Evolutionary conservation across 2,113 vertebrate species (phyloP), one percentile per base, ranked within the genome.

Genomic region (Illadopsis cleaveri): DNA sequence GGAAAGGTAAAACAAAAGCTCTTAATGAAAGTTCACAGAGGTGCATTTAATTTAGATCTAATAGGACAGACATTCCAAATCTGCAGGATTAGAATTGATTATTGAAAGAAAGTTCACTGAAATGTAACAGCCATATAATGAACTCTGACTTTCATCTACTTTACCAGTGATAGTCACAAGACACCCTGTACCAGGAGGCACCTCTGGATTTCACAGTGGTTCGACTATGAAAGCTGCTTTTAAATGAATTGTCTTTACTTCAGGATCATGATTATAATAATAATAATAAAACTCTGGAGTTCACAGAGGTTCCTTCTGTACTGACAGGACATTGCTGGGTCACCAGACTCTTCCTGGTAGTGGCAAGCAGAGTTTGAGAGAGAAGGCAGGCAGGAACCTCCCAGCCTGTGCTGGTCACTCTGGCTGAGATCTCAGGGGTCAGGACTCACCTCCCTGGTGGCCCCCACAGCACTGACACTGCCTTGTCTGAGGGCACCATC

Each of bases 31-130:
- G 30, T 79, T 93, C 56, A 86, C 45, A 85, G 20, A 91, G 48
- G 48, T 93, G 62, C 68, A 86, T 69, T 90, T 96, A 94, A 89
- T 81, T 96, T 93, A 91, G 78, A 93, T 69, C 18, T 84, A 92
- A 91, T 57, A 78, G 64, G 62, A 90, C 56, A 73, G 51, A 38
- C 81, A 58, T n/a, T 35, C 65, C 69, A 60, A 91, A 53, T 44
- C 86, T 58, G 57, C 40, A 90, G 84, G 85, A 94, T 68, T 80
- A 56, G 83, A 64, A 94, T 3, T 92, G 68, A 83, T 73, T 90
- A 76, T 8, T 87, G 66, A 50, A 65, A 83, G 38, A 48, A 82
- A 45, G 40, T 57, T 93, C 84, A 77, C n/a, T 66, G 42, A 68
- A 33, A 71, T 86, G 76, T 71, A 80, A 93, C 79, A 94, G 47